These are phyloP conservation scores for Hylia prasina DNA, from an alignment of 2,113 vertebrate genomes.

Conservation along the genomic window DNA sequence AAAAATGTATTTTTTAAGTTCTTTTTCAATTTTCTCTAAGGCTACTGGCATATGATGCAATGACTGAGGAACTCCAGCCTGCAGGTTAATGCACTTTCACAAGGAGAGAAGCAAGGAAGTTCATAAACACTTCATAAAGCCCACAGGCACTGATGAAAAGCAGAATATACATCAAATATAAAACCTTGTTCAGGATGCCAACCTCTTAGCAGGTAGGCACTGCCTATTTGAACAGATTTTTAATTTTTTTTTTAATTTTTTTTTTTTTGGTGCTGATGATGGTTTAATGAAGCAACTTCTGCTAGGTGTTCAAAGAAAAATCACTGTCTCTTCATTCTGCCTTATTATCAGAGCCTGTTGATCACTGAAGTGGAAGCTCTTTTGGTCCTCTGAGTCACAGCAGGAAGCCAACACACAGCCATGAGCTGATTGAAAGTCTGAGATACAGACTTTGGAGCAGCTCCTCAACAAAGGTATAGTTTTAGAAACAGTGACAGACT, in stretches of 20 bases:
- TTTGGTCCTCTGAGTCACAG: slow-evolving; percentile 21
- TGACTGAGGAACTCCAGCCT: neutral
- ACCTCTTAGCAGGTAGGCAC: neutral
- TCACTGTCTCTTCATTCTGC: neutral
- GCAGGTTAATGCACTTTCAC: neutral
- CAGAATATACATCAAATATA: neutral
- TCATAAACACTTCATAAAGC: slow-evolving; percentile 14
- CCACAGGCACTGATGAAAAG: neutral
- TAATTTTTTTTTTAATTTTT: too few species aligned
- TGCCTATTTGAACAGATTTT: neutral
- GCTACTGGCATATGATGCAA: neutral
- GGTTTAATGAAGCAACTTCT: slow-evolving; percentile 19
- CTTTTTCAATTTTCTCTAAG: neutral
- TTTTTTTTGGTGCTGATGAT: neutral
- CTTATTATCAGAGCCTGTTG: neutral
- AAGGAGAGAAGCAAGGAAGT: neutral
- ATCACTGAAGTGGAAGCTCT: neutral
- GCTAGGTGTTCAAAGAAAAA: neutral
- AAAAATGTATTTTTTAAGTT: neutral
- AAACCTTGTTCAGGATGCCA: neutral
- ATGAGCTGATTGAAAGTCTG: neutral
- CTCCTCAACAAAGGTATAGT: neutral
- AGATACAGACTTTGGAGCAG: neutral
- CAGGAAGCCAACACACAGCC: neutral
- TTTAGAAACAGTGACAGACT: neutral